Percentiles rank a stretch among this genome's conserved stretches.
Conservation (phyloP, 2,113 vertebrate species). For the Harpagus bidentatus region DNA sequence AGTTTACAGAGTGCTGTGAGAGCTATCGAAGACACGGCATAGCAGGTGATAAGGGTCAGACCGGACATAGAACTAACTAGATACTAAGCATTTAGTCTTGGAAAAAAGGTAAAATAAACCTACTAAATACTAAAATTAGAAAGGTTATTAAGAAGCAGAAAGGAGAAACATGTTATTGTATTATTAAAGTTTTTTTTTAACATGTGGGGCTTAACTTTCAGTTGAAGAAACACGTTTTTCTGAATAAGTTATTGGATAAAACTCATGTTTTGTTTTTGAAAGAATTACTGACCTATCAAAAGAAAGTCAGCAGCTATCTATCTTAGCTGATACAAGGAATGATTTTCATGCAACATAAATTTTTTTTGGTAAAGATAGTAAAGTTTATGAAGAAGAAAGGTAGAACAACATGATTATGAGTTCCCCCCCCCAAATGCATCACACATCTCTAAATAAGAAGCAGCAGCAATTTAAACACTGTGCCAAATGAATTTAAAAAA, state of each 20-base stretch:
- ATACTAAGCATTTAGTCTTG: not conserved
- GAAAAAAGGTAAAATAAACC: not conserved
- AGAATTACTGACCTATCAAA: not conserved
- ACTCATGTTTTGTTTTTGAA: not conserved
- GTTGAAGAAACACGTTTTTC: not conserved
- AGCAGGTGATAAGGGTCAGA: not conserved
- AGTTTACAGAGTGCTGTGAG: not conserved
- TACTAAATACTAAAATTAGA: not conserved
- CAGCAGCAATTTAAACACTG: not conserved
- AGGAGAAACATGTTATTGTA: not conserved
- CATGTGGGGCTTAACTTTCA: not conserved
- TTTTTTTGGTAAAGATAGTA: not conserved
- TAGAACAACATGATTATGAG: not conserved
- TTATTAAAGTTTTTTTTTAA: not conserved
- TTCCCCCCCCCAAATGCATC: not conserved
- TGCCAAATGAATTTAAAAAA: not conserved
- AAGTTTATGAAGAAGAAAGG: not conserved
- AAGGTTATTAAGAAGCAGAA: not conserved
- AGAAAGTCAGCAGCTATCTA: not conserved
- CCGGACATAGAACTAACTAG: not conserved
- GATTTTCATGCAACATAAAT: not conserved
- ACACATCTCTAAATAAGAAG: not conserved
- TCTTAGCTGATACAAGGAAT: not conserved
- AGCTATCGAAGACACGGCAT: not conserved
- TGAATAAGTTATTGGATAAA: not conserved